Base-by-base conservation (phyloP, 2,797 vertebrate species). In the Vespertilio murinus region DNA sequence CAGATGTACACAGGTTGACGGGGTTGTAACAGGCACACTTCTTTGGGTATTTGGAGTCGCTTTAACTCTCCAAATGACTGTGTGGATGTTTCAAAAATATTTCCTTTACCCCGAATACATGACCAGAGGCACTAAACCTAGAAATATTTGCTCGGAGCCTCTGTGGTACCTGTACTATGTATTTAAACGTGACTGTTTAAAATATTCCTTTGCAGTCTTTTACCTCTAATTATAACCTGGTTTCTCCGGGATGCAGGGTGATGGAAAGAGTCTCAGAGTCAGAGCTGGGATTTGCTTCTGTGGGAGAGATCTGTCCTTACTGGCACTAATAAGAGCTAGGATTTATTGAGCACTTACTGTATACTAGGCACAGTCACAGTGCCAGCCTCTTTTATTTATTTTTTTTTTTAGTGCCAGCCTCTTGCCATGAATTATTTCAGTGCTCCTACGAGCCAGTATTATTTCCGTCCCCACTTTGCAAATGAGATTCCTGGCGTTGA, bases 381-480 rank as follows among this genome's bases (percentile, higher is more conserved):
- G 92, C 59, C 85, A 83, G 67, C 28, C 77, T 82, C 69, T 78
- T 81, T n/a, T n/a, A n/a, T n/a, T n/a, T n/a, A n/a, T n/a, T n/a
- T n/a, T n/a, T n/a, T n/a, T n/a, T n/a, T n/a, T n/a, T n/a, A 49
- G 74, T 73, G 92, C 59, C 85, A 83, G 67, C 28, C 77, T 82
- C 69, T 78, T 81, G 89, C 40, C 69, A 49, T 47, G 85, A 91
- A 93, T 94, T 91, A 94, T 87, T 84, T 94, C 61, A 84, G 38
- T 6, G n/a, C 70, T 85, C 49, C 25, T 40, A 75, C 47, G n/a
- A 92, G 92, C 65, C 94, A 93, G 82, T 79, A 7, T 83, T 79
- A 83, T 86, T 92, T 94, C 81, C 93, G 56, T 67, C 22, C 25
- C n/a, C 64, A 90, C 47, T 93, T 93, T 78, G 80, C 52, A 95